Evolutionary conservation across 2,113 vertebrate genomes (phyloP).

Genomic region (Catagonus wagneri): DNA sequence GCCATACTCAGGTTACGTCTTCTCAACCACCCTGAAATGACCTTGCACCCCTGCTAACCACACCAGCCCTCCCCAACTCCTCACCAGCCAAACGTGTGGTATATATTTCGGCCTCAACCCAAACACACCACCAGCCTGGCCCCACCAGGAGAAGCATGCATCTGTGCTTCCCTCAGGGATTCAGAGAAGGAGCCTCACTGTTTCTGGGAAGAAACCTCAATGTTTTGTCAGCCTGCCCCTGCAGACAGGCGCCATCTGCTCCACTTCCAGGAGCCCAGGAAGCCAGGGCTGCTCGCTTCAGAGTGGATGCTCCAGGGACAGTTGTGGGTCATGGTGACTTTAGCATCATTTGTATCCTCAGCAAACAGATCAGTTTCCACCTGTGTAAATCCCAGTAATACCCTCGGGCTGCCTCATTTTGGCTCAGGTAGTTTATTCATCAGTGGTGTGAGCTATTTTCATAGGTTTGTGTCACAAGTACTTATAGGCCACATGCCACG

Average conservation of each 20-base stretch:
- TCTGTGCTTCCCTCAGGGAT: not conserved
- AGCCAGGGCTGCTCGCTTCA: not conserved
- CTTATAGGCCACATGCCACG: not conserved
- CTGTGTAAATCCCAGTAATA: not conserved
- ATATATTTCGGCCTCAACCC: conserved; percentile 15
- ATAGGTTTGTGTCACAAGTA: not conserved
- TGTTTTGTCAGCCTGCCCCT: not conserved
- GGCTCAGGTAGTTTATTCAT: not conserved
- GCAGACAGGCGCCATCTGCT: not conserved
- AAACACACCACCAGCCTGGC: not conserved
- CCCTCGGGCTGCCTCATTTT: not conserved
- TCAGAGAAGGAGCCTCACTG: not conserved
- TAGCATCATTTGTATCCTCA: not conserved
- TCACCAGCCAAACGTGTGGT: conserved; percentile 16
- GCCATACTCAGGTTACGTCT: not conserved
- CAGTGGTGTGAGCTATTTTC: not conserved
- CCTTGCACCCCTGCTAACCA: conserved; percentile 3
- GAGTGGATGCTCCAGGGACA: no score
- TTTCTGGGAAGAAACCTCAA: not conserved
- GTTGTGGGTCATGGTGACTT: not conserved
- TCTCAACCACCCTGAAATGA: conserved; percentile 30
- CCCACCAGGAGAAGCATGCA: not conserved
- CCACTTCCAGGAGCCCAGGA: not conserved
- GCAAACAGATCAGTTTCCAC: not conserved
- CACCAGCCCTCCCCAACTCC: not conserved